Evolutionary conservation across 2,888 invertebrate genomes (phyloP).

Genomic region (Pachymerium ferrugineum): DNA sequence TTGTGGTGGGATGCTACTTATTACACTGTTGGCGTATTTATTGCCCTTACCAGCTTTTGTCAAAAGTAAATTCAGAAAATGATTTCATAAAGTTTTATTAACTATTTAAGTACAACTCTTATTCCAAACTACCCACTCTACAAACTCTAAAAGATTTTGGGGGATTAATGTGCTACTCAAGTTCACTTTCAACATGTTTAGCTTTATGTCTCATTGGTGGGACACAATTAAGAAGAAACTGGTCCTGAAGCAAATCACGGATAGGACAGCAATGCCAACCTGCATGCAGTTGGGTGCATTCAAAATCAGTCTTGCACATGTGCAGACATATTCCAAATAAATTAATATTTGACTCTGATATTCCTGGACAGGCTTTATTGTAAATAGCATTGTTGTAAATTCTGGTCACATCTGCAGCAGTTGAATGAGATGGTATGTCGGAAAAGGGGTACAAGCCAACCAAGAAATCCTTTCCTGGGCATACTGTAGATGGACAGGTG

Average conservation of each 20-base stretch:
- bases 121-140: neutral
- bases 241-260: neutral
- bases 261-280: neutral
- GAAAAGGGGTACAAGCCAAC: neutral
- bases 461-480: neutral
- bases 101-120: neutral
- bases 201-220: neutral
- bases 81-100: conserved; percentile 39
- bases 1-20: conserved; percentile 68
- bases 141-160: neutral
- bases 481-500: neutral
- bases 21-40: conserved; percentile 78
- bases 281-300: neutral
- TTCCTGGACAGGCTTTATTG: neutral
- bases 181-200: neutral
- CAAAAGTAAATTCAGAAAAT: conserved; percentile 80
- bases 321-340: neutral
- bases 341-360: neutral
- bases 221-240: neutral
- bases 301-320: neutral
- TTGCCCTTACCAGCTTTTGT: conserved; percentile 77
- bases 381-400: neutral
- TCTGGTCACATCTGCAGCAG: neutral
- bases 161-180: neutral
- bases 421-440: neutral